These are phyloP conservation scores for Sebastes minor DNA, from an alignment of 2,797 vertebrate genomes.

Conservation along the genomic window DNA sequence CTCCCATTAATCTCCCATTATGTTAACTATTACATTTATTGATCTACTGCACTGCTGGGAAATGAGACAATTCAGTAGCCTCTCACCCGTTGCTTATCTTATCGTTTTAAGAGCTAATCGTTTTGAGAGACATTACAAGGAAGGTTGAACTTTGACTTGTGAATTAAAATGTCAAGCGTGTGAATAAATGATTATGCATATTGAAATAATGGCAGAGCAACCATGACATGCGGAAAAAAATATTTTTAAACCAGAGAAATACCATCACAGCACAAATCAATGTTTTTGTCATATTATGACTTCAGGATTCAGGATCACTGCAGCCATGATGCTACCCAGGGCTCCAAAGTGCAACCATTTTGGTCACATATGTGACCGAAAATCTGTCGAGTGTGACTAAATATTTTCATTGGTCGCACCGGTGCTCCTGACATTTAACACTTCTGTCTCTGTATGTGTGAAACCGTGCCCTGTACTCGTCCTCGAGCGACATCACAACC, in stretches of 20 bases:
- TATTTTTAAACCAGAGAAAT: not conserved
- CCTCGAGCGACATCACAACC: too few species aligned
- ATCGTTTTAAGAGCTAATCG: conserved; percentile 23
- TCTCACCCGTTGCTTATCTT: conserved; percentile 20
- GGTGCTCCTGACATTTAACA: too few species aligned
- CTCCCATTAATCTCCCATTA: conserved; percentile 40
- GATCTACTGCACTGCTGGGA: conserved; percentile 21
- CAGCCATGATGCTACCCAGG: conserved; percentile 13
- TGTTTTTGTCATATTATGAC: not conserved
- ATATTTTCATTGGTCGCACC: too few species aligned
- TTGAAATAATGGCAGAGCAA: not conserved
- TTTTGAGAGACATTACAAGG: not conserved
- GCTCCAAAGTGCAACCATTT: too few species aligned
- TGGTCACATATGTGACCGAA: too few species aligned
- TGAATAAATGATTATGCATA: not conserved
- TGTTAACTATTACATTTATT: conserved; percentile 38
- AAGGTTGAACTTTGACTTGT: conserved; percentile 14
- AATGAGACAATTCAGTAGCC: conserved; percentile 30
- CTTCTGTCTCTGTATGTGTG: too few species aligned
- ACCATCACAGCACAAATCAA: not conserved
- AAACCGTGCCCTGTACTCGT: too few species aligned
- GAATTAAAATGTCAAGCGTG: conserved; percentile 27
- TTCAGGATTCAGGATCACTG: not conserved
- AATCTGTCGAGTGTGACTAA: too few species aligned
- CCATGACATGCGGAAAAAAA: not conserved